Evolutionary conservation across 2,797 vertebrate genomes (phyloP).

Genomic region (Diceros bicornis): DNA sequence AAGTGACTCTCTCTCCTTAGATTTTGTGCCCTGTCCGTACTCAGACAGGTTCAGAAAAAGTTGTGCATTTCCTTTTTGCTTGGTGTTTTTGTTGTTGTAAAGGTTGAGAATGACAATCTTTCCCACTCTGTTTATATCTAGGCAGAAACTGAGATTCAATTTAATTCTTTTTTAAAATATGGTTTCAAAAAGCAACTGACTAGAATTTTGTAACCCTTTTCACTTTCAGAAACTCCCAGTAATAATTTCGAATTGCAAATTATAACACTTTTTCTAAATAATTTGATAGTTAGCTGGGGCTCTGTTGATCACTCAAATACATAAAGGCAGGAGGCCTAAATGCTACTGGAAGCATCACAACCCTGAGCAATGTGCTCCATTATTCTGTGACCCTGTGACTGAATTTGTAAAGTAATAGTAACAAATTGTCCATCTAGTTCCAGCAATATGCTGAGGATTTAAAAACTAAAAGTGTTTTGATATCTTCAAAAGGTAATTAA

Average conservation of each 20-base stretch:
- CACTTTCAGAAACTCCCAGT: constrained; percentile 4
- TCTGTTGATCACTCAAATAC: not conserved
- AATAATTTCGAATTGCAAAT: constrained; percentile 40
- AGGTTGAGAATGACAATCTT: not conserved
- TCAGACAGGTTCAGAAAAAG: not conserved
- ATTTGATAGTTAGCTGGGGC: not conserved
- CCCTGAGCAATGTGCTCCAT: not conserved
- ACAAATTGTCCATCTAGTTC: not conserved
- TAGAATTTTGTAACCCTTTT: not conserved
- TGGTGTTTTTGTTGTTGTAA: not conserved
- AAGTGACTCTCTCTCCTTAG: not conserved
- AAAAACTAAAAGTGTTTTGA: constrained; percentile 39
- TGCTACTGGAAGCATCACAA: not conserved
- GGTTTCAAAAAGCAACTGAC: constrained; percentile 7
- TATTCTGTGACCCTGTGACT: not conserved
- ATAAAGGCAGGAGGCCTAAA: not conserved
- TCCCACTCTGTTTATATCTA: not conserved
- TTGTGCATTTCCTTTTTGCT: not conserved
- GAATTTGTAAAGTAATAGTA: not conserved
- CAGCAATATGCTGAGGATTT: not conserved
- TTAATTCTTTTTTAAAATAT: not conserved
- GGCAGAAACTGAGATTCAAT: not conserved
- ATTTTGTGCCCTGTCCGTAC: not conserved
- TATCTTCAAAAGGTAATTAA: not conserved
- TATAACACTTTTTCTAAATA: not conserved